Base-by-base conservation (phyloP, 2,797 vertebrate species). In the Cynopterus sphinx region DNA sequence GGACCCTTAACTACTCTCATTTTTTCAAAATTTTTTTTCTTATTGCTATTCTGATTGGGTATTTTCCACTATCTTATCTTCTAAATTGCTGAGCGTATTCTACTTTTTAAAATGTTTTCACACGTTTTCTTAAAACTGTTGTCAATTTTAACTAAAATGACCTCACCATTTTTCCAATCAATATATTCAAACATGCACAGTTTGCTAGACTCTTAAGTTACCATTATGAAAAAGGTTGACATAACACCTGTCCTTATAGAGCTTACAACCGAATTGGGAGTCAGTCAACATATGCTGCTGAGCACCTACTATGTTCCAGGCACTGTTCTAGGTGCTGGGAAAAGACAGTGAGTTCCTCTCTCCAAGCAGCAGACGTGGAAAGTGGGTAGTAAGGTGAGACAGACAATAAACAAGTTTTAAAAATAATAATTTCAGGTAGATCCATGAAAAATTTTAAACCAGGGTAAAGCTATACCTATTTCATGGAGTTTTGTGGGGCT, bases 61-160 rank as follows among this genome's bases (percentile, higher is more conserved):
- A 5, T 49, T 49, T 49, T 49, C 49, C 16, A 49, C 49, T 16
- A 49, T 5, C 49, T 49, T 49, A 49, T 49, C 15, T 49, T 49
- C 49, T 49, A 16, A 49, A 49, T 17, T 7, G 15, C 49, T 49
- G 13, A 82, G 41, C 24, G 75, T 71, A 78, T 36, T 78, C 36
- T 46, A 46, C 24, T 46, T 94, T 91, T 87, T 61, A n/a, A 53
- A 87, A 89, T 67, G 61, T 78, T 73, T 85, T 71, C 9, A 7
- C 5, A 59, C 1, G 31, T 57, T 73, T 79, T 82, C 71, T 71
- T 88, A 61, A 19, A 67, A 68, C 49, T 67, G 33, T 55, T 65
- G 43, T 88, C 87, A 85, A 71, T 81, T 59, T 43, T 46, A 73
- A 83, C 49, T 83, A 46, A 84, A 96, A 21, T 24, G 36, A 91